phyloP scores from a whole-genome alignment of 2,113 vertebrate genomes.

The Haemorhous mexicanus region DNA sequence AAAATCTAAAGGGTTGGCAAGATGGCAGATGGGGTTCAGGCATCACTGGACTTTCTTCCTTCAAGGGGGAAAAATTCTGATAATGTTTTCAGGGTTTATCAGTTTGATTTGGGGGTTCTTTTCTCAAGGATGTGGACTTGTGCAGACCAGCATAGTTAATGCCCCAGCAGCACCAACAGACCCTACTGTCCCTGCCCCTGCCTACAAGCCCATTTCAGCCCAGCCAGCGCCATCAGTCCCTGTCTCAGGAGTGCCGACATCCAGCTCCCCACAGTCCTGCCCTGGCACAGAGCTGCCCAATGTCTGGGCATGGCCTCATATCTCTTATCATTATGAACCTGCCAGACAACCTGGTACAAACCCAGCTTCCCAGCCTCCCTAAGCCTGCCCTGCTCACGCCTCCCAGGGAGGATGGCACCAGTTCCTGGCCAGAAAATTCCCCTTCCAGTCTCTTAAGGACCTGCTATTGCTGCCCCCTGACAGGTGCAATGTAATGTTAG shows the following conservation, averaged over 20 bases:
- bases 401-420: neutral
- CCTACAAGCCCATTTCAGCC: neutral
- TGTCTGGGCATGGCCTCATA: neutral
- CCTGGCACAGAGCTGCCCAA: neutral
- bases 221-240: rapidly evolving
- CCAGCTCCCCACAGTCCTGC: neutral
- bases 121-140: neutral
- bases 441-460: neutral
- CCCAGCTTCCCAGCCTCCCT: neutral
- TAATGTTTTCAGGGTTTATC: neutral
- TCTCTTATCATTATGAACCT: neutral
- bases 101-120: neutral
- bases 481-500: neutral
- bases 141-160: neutral
- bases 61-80: neutral
- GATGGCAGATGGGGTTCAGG: neutral
- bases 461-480: neutral
- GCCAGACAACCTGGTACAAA: neutral
- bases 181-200: neutral
- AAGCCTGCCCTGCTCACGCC: neutral
- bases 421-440: neutral
- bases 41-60: neutral
- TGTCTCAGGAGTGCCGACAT: neutral
- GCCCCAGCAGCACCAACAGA: rapidly evolving
- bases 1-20: neutral